Percentiles rank a stretch among this genome's conserved stretches.
Conservation (phyloP, 2,888 invertebrate genomes). For the Hedya salicella region DNA sequence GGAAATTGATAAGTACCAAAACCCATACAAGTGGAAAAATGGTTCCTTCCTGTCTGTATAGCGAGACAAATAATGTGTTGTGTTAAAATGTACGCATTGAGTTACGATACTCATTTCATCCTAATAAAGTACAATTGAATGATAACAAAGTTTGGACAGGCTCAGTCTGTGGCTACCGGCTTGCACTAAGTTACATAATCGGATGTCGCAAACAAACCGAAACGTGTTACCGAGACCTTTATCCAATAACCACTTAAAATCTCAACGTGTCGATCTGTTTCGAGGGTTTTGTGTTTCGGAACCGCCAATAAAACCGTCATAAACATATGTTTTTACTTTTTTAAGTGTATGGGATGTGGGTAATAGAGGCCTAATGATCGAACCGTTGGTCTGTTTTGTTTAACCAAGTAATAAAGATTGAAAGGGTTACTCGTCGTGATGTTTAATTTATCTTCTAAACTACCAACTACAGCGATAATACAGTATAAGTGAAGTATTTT, state of each 20-base stretch:
- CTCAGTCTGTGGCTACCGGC: neutral
- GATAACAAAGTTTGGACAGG: neutral
- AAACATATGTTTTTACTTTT: constrained; percentile 26
- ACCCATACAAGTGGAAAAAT: neutral
- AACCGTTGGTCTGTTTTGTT: constrained; percentile 1
- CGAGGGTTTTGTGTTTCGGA: neutral
- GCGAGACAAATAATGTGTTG: neutral
- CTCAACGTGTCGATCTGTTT: neutral
- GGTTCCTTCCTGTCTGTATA: neutral
- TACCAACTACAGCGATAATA: neutral
- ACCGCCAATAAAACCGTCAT: neutral
- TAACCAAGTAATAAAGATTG: constrained; percentile 1
- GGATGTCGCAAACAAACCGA: constrained; percentile 13
- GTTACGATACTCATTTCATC: neutral
- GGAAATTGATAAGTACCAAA: neutral
- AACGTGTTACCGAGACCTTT: constrained; percentile 13
- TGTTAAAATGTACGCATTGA: neutral
- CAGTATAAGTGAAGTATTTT: constrained; percentile 5
- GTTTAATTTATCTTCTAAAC: neutral
- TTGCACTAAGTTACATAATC: constrained; percentile 24
- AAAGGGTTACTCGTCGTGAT: neutral
- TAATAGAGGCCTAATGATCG: neutral
- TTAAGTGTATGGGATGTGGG: neutral
- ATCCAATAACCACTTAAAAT: neutral
- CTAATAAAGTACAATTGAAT: neutral